Evolutionary conservation across 92 coral and sea anemone species (phyloP), one percentile per base, ranked within the genome.

Genomic region (Zoanthus sociatus): DNA sequence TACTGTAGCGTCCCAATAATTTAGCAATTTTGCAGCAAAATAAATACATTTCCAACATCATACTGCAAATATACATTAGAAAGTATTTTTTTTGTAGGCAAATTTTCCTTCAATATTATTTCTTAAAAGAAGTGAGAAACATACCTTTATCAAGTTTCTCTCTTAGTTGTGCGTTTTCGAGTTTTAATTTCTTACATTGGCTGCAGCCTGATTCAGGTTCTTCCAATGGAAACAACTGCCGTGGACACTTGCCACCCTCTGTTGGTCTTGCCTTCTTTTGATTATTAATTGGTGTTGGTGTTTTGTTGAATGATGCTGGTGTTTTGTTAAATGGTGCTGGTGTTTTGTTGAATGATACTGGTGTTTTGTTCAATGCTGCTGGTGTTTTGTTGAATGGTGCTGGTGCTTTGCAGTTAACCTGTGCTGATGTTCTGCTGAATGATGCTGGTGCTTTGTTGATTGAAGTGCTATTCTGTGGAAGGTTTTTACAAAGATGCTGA

Each of bases 401-500:
- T 69, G 74, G 74, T 69, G 74, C 1, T 69, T 18, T 69, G 74
- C 26, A n/a, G n/a, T n/a, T 71, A n/a, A 71, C 15, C 32, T 58
- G 13, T 71, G 76, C 44, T 69, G 74, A 46, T 69, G 74, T 7
- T 69, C 30, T 69, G 74, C 26, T 69, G 15, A 69, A 7, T 69
- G 37, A 42, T 31, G 76, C 48, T 71, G 76, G 76, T 71, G 76
- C 3, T 72, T 72, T 72, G 54, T 42, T 72, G 53, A 72, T 16
- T 72, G 77, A 18, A 47, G 77, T 72, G 48, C 13, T 3, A 42
- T 71, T 17, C 21, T 71, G 76, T 71, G 76, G 33, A 71, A 71
- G 76, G 54, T 71, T 53, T 44, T 71, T 20, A 71, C 76, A 71
- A 71, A 71, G 73, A 37, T 42, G 76, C 76, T 71, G 76, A 71